Conservation (phyloP, 2,888 invertebrate genomes). For the Sceliomorpha sp. region DNA sequence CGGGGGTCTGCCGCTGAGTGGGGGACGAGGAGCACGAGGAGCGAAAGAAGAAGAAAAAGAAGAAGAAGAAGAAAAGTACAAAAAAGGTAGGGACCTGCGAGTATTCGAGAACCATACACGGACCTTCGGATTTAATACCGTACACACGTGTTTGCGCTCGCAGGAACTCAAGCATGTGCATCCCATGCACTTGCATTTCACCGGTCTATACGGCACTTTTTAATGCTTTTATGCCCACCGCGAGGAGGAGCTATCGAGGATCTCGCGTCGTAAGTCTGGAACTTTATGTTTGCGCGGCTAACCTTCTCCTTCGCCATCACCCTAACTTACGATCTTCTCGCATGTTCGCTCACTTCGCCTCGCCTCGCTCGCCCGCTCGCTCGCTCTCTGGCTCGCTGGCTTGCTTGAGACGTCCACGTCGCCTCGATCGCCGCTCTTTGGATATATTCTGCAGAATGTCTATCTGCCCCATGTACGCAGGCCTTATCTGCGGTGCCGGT, state of each 20-base stretch:
- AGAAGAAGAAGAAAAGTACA: conserved; percentile 42
- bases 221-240: conserved; percentile 79
- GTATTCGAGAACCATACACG: conserved; percentile 10
- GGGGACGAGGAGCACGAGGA: conserved; percentile 63
- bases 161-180: conserved; percentile 35
- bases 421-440: conserved; percentile 62
- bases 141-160: conserved; percentile 37
- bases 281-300: conserved; percentile 80
- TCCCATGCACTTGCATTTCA: conserved; percentile 70
- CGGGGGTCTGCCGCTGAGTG: conserved; percentile 72
- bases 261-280: conserved; percentile 80
- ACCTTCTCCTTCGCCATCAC: conserved; percentile 77
- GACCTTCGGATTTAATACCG: conserved; percentile 26
- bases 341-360: conserved; percentile 68
- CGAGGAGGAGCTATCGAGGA: conserved; percentile 79
- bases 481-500: conserved; percentile 62
- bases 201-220: conserved; percentile 57
- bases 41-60: conserved; percentile 50
- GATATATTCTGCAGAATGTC: conserved; percentile 51
- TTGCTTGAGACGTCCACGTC: conserved; percentile 78
- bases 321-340: conserved; percentile 80
- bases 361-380: conserved; percentile 53
- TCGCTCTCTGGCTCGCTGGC: conserved; percentile 57
- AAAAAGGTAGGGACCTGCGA: conserved; percentile 32
- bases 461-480: conserved; percentile 56